Evolutionary conservation across 2,888 invertebrate species (phyloP).

Genomic region (Pristionchus japonicus): DNA sequence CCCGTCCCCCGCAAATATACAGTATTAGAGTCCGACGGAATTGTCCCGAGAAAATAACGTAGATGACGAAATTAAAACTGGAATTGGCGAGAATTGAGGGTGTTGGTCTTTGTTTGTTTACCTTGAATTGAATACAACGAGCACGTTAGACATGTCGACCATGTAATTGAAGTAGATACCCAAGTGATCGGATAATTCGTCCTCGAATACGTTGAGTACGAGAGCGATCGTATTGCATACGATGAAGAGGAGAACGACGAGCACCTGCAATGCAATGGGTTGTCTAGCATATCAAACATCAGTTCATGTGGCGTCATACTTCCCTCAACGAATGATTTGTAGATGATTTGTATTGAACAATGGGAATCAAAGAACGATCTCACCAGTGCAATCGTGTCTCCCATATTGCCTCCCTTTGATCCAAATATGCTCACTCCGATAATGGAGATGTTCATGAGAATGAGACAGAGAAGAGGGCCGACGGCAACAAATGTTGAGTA

Average conservation of each 20-base stretch:
- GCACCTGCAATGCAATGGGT: slow-evolving; percentile 58
- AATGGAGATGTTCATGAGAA: slow-evolving; percentile 70
- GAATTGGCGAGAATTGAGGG: slow-evolving; percentile 17
- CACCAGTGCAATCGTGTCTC: slow-evolving; percentile 66
- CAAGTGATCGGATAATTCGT: slow-evolving; percentile 58
- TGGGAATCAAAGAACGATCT: neutral
- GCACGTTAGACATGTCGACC: slow-evolving; percentile 73
- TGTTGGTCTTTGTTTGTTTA: neutral
- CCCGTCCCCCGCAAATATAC: slow-evolving; percentile 58
- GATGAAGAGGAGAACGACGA: slow-evolving; percentile 74
- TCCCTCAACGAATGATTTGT: neutral
- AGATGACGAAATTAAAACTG: slow-evolving; percentile 74
- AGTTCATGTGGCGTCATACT: too few species aligned
- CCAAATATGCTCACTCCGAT: slow-evolving; percentile 60
- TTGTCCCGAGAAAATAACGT: slow-evolving; percentile 70
- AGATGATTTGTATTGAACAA: neutral
- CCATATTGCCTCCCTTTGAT: slow-evolving; percentile 46
- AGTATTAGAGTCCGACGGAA: slow-evolving; percentile 67
- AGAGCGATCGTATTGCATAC: slow-evolving; percentile 73
- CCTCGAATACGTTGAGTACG: slow-evolving; percentile 73
- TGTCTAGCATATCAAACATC: neutral
- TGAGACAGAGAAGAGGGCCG: slow-evolving; percentile 69
- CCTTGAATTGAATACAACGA: slow-evolving; percentile 74
- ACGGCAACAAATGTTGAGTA: slow-evolving; percentile 73
- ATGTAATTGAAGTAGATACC: slow-evolving; percentile 71